These are phyloP conservation scores for Nycticorax nycticorax DNA, from an alignment of 2,113 vertebrate genomes.

Conservation along the genomic window DNA sequence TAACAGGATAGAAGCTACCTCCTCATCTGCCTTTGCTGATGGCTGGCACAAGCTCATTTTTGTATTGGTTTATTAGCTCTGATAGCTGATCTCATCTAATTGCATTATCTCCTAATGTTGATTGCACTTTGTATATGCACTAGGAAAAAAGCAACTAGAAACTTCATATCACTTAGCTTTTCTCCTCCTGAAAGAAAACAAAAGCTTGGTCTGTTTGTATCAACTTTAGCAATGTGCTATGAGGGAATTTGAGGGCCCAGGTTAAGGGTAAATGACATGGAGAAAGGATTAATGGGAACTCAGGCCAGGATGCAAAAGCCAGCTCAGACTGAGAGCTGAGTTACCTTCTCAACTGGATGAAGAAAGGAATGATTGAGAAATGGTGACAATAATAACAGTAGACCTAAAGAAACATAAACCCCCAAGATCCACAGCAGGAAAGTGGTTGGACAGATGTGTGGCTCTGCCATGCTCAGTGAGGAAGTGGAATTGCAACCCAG, in stretches of 20 bases:
- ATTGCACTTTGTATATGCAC: background rate
- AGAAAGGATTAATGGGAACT: background rate
- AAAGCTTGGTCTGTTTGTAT: background rate
- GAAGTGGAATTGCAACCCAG: background rate
- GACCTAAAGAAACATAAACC: background rate
- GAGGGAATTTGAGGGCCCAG: background rate
- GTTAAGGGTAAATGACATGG: background rate
- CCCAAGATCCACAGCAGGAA: background rate
- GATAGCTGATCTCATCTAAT: constrained; percentile 3
- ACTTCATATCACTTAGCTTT: background rate
- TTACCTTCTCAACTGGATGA: background rate
- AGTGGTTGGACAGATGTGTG: rapidly evolving
- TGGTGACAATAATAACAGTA: background rate
- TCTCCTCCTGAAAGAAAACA: background rate
- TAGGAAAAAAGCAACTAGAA: background rate
- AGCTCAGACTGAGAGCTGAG: background rate
- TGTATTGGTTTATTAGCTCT: background rate
- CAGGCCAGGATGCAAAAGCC: background rate
- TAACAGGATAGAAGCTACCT: background rate
- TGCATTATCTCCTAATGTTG: background rate
- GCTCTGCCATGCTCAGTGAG: background rate
- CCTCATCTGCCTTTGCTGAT: background rate
- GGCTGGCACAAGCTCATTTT: background rate
- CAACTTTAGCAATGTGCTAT: background rate
- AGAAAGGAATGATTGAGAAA: background rate